Evolutionary conservation across 2,113 vertebrate species (phyloP).

Genomic region (Myxocyprinus asiaticus): DNA sequence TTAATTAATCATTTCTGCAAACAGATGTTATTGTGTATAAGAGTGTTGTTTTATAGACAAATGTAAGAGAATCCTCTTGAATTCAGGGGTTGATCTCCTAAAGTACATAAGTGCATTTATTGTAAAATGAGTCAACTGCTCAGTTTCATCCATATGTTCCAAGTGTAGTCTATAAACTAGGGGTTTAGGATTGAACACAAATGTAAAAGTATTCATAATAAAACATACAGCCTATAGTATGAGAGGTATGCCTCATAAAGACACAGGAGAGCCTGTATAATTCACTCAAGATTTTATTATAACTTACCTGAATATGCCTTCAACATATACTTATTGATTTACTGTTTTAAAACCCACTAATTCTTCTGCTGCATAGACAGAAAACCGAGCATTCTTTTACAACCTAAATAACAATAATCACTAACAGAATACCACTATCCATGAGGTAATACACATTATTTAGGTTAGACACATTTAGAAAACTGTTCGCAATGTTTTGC

Average conservation of each 20-base stretch:
- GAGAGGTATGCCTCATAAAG: neutral
- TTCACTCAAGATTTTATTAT: neutral
- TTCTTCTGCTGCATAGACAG: too few relatives aligned
- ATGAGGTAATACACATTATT: neutral
- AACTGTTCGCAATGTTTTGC: neutral
- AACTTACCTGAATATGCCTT: neutral
- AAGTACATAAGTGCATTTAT: neutral
- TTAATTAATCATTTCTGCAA: too few relatives aligned
- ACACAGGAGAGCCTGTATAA: neutral
- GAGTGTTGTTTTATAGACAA: too few relatives aligned
- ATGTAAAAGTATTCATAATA: neutral
- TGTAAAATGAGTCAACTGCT: constrained; percentile 21
- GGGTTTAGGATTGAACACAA: too few relatives aligned
- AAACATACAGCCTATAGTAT: neutral
- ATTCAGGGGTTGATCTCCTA: neutral
- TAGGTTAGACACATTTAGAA: neutral
- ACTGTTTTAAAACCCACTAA: too few relatives aligned
- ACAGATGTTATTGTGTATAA: too few relatives aligned
- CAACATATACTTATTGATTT: neutral
- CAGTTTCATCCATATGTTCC: neutral
- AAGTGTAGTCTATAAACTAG: neutral
- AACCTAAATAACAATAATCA: neutral
- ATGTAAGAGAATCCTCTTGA: neutral
- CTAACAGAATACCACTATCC: neutral
- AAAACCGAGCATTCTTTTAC: too few relatives aligned